phyloP scores from a whole-genome alignment of 1,140 invertebrate genomes.

The Sycophila sp. region DNA sequence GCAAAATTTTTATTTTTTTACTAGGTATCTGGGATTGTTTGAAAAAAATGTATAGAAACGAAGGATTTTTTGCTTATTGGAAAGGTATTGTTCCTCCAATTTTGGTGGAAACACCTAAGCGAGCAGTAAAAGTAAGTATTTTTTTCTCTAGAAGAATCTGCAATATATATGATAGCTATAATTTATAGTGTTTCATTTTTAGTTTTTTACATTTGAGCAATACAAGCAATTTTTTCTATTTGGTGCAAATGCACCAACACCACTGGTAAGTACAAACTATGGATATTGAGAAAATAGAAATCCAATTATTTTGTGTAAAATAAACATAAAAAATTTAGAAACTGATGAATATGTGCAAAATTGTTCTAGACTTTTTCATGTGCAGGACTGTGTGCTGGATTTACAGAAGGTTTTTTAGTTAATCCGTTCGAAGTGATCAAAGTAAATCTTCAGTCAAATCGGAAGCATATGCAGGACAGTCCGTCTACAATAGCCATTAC shows the following conservation, averaged over 20 bases:
- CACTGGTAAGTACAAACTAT: constrained; percentile 75
- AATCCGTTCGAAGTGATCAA: constrained; percentile 97
- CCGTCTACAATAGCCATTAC: constrained; percentile 84
- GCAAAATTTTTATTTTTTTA: constrained; percentile 18
- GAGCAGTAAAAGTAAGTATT: constrained; percentile 81
- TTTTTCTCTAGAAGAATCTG: neutral
- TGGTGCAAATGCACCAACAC: constrained; percentile 75
- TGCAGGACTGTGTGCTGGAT: constrained; percentile 85
- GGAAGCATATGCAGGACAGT: constrained; percentile 65
- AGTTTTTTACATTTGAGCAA: constrained; percentile 92
- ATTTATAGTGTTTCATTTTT: constrained; percentile 54
- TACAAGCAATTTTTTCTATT: constrained; percentile 88
- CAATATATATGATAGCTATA: neutral
- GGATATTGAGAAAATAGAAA: neutral
- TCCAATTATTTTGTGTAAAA: no score
- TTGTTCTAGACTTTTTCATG: constrained; percentile 81
- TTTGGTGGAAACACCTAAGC: constrained; percentile 93
- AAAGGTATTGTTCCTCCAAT: constrained; percentile 94
- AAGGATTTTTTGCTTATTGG: constrained; percentile 86
- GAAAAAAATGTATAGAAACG: constrained; percentile 85
- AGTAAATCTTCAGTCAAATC: constrained; percentile 83
- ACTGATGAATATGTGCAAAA: constrained; percentile 18
- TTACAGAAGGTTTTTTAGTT: constrained; percentile 89
- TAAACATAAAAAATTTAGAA: neutral
- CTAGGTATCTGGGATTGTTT: constrained; percentile 86